Evolutionary conservation across 53 echinoderm and acorn worm genomes (phyloP).

Genomic region (Antedon mediterranea): DNA sequence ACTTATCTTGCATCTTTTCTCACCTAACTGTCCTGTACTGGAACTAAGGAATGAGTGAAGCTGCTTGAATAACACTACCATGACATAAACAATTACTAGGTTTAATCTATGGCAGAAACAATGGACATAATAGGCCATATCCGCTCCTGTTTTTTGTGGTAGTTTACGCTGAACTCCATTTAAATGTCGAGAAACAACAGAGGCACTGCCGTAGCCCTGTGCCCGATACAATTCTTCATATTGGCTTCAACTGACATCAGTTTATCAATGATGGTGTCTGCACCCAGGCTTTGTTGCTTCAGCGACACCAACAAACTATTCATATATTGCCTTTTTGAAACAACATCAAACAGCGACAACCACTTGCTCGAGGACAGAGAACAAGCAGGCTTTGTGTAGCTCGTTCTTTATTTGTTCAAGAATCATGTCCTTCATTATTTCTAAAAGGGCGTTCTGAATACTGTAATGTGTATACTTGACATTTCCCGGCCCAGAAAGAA

Average conservation of each 20-base stretch:
- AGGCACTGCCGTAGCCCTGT: constrained; percentile 31
- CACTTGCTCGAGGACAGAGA: constrained; percentile 10
- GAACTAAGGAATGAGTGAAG: background rate
- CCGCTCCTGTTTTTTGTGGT: background rate
- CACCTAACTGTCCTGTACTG: background rate
- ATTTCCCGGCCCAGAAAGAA: too few relatives aligned
- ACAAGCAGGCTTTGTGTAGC: constrained; percentile 3
- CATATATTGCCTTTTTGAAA: constrained; percentile 4
- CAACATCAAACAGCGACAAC: constrained; percentile 22
- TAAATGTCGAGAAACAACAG: background rate
- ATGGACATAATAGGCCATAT: background rate
- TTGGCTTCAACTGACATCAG: background rate
- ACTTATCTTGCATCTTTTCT: background rate
- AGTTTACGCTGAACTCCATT: background rate
- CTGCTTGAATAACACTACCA: background rate
- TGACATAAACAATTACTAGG: background rate
- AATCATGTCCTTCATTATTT: constrained; percentile 15
- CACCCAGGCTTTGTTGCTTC: background rate
- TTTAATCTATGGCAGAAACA: background rate
- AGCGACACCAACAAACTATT: constrained; percentile 15
- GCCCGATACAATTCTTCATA: constrained; percentile 1
- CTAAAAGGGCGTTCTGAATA: background rate
- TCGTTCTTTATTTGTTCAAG: constrained; percentile 17
- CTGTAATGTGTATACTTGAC: too few relatives aligned
- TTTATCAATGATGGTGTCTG: background rate